Evolutionary conservation across 2,113 vertebrate genomes (phyloP), one percentile per base, ranked within the genome.

Genomic region (Lipophrys pholis): DNA sequence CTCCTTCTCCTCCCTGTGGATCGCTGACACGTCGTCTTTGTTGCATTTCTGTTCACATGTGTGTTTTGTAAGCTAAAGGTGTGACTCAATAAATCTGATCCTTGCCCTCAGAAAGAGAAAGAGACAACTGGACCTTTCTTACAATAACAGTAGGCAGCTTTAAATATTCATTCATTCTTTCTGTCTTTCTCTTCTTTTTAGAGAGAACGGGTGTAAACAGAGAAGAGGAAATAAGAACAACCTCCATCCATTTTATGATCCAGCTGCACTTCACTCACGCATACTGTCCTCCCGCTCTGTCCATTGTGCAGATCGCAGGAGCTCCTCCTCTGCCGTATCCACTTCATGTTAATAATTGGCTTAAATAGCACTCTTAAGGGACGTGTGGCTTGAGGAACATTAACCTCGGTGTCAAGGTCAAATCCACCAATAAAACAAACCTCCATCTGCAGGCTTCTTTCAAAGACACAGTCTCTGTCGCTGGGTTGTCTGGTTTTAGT

Each of bases 331-430:
- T 49, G 35, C 49, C 8, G 5, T 38, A 55, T 76, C 64, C 60
- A 80, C 50, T 81, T 61, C 6, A 65, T 69, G 53, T 76, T 76
- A 60, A 73, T 79, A 79, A 90, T 77, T 82, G 56, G 70, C 69
- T 85, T 77, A 46, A 78, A 68, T 53, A 35, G 41, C 39, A 8
- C 69, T 77, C 17, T 3, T 58, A 40, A 40, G 1, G 45, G 50
- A 48, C 54, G 43, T 76, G 72, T 17, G 43, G 46, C 60, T 87
- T 80, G 43, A 60, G 51, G 66, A 66, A 39, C 69, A 85, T 85
- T 85, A 77, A 73, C 73, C 76, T 69, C 35, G 1, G 0, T 54
- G 52, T 82, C 73, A 87, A 82, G 69, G 85, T 88, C 69, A 76
- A 68, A 62, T 74, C 39, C 61, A 62, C 55, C 12, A 55, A 76